These are phyloP conservation scores for Ennomos quercinarius DNA, from an alignment of 2,888 invertebrate species.

Conservation along the genomic window DNA sequence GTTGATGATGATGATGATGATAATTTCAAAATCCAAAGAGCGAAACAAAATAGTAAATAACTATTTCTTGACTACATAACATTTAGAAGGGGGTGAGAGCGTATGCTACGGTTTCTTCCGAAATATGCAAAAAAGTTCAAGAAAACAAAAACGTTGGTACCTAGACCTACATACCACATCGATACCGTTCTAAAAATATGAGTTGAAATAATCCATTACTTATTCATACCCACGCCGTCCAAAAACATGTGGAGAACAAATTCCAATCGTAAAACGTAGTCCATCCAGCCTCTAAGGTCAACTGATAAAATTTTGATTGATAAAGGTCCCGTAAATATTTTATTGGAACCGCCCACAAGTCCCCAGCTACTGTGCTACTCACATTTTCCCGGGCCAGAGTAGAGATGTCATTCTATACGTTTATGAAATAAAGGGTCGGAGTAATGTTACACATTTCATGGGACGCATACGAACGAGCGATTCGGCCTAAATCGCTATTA, in stretches of 20 bases:
- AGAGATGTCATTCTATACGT: slow-evolving; percentile 8
- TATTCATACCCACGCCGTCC: no score
- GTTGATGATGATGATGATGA: no score
- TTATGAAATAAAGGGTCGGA: slow-evolving; percentile 22
- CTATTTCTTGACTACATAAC: no score
- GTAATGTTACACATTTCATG: slow-evolving; percentile 26
- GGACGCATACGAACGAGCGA: slow-evolving; percentile 19
- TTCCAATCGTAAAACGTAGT: slow-evolving; percentile 3
- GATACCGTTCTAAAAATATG: no score
- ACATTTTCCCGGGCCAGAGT: neutral
- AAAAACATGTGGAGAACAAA: slow-evolving; percentile 1
- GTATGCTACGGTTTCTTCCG: no score
- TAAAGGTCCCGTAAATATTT: slow-evolving; percentile 27
- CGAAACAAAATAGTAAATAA: no score
- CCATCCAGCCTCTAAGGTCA: slow-evolving; percentile 11
- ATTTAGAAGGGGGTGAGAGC: no score
- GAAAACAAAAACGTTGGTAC: no score
- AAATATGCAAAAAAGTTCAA: no score
- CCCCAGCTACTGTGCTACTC: slow-evolving; percentile 7
- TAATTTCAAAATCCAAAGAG: no score
- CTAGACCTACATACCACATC: no score
- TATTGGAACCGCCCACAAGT: slow-evolving; percentile 15
- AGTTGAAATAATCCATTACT: no score
- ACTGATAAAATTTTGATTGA: slow-evolving; percentile 25
- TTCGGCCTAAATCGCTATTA: slow-evolving; percentile 23